Evolutionary conservation across 1,140 invertebrate genomes (phyloP), one percentile per base, ranked within the genome.

Genomic region (Choristoneura fumiferana): DNA sequence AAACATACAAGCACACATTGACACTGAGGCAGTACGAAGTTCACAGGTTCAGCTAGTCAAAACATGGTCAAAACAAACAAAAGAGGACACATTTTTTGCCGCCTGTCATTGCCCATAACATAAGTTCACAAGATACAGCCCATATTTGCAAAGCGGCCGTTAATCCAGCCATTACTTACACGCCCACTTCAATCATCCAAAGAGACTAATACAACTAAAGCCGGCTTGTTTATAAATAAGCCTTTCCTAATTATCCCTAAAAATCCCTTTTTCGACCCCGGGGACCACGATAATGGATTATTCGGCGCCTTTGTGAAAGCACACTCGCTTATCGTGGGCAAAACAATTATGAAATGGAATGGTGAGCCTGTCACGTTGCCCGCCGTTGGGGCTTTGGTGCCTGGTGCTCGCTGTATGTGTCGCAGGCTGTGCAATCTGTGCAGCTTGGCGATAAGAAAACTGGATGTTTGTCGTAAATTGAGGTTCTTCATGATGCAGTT

Each of bases 321-420:
- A 40, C 38, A 43, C 40, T 9, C 17, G 40, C 17, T 43, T 43
- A 43, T 43, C 17, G 43, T 3, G 43, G 22, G 43, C 9, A 43
- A 43, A 49, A 49, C n/a, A 49, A 49, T 49, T 49, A 49, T 49
- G 43, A 49, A 49, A 49, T 49, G 43, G 43, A 22, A n/a, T 29
- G 22, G 22, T 6, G 22, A 29, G 22, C 22, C n/a, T 29, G 22
- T 3, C 22, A 6, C 22, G 22, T 29, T 6, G 22, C 22, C n/a
- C n/a, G n/a, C n/a, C n/a, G n/a, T n/a, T n/a, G n/a, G n/a, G n/a
- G n/a, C n/a, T n/a, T n/a, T n/a, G n/a, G n/a, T n/a, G n/a, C n/a
- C n/a, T n/a, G n/a, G n/a, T n/a, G n/a, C n/a, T n/a, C n/a, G n/a
- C n/a, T n/a, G n/a, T n/a, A n/a, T n/a, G n/a, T n/a, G n/a, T n/a